Conservation (phyloP, 2,113 vertebrate genomes). For the Epinephelus fuscoguttatus region DNA sequence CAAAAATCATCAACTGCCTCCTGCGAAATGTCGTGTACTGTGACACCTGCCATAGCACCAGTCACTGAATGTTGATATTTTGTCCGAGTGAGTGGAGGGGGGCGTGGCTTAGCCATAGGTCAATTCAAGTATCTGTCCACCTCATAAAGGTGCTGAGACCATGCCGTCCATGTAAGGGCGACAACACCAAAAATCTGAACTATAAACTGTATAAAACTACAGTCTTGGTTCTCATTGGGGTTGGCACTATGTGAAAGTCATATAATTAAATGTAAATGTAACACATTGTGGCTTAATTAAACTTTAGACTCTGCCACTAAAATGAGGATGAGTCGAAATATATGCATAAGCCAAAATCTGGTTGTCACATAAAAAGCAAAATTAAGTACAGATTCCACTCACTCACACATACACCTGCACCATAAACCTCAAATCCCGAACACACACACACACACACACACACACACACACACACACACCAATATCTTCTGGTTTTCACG, state of each 20-base stretch:
- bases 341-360: background rate
- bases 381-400: background rate
- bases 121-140: background rate
- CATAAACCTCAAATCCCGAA: background rate
- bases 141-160: background rate
- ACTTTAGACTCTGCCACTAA: background rate
- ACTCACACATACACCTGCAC: background rate
- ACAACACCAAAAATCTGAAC: background rate
- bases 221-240: background rate
- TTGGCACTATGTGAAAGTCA: background rate
- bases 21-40: too few species aligned
- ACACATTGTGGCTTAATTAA: background rate
- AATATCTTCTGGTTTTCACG: conserved; percentile 6
- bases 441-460: background rate
- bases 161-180: background rate
- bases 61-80: too few species aligned
- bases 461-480: background rate
- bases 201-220: background rate
- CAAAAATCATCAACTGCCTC: too few species aligned
- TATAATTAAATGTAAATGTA: background rate
- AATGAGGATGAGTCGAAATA: background rate
- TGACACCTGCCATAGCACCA: too few species aligned
- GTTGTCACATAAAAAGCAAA: background rate
- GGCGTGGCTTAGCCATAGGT: too few species aligned
- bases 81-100: too few species aligned